Evolutionary conservation across 2,888 invertebrate genomes (phyloP), one percentile per base, ranked within the genome.

Genomic region (Molorchus minor): DNA sequence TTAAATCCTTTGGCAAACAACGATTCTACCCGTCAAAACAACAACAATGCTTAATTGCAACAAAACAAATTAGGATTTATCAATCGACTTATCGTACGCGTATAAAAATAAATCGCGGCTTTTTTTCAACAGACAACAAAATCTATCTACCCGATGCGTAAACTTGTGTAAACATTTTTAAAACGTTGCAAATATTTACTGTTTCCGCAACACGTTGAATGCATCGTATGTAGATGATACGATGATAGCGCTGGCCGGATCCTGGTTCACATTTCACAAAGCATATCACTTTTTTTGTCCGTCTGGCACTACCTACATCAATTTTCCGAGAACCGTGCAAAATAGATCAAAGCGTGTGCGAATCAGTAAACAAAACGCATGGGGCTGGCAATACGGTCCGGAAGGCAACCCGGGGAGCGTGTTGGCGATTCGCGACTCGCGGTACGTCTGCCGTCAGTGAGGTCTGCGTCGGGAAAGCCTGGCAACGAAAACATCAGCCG

Each of bases 331-430:
- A 52, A 41, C 10, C 15, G 44, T 29, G 43, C 30, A 83, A 79
- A 78, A 82, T 77, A 80, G 79, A 68, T 38, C 49, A 79, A 81
- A 81, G 80, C 82, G 68, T 79, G 81, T 81, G 81, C 81, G 81
- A 82, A 82, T 82, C 82, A 82, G 82, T 81, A 83, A 83, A 82
- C 77, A 70, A 72, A 75, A 78, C 80, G 77, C 83, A 79, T 80
- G 52, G 82, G 81, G 79, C 68, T 75, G 74, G 17, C 52, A 20
- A 15, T 30, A 29, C 33, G 5, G 49, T 49, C 17, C 21, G 21
- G 81, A 80, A 80, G 76, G 81, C 82, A 81, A 80, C 53, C 44
- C 41, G 36, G 29, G 15, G 35, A 21, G 7, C 35, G 56, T 53
- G 25, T 36, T 47, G 20, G 51, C 55, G 61, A 60, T 49, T 58